Base-by-base conservation (phyloP, 2,797 vertebrate genomes). In the Limosa lapponica region DNA sequence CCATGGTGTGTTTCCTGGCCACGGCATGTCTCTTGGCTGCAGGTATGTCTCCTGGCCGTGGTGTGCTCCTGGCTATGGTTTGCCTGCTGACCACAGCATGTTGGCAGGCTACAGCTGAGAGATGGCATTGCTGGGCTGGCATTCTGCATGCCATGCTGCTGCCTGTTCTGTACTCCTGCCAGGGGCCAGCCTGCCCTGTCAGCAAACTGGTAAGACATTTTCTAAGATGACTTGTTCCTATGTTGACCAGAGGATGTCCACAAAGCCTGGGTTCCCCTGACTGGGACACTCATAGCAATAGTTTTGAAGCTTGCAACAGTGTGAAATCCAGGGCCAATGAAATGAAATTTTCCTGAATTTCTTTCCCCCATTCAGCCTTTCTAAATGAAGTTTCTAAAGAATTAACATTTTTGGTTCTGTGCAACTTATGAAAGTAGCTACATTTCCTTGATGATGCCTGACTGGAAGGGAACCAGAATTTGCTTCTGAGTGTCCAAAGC, bases 231-330 rank as follows among this genome's bases (percentile, higher is more conserved):
- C 32, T 25, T 37, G 19, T 24, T 91, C 58, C 12, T 62, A 13
- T 19, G 51, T 28, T 82, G 66, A 25, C 54, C 51, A 48, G n/a
- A 15, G 41, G 48, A 58, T 34, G 32, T 5, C 49, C 43, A 48
- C 18, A 4, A 71, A 92, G 30, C 10, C 18, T 2, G 1, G 9
- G 19, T 55, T 61, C 5, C 28, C 15, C 24, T 25, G 22, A 9
- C 8, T 12, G 12, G 19, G 28, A 52, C 4, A 24, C 30, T 37
- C 5, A 37, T 52, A 54, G 16, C 23, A 44, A 13, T 5, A 51
- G 24, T 46, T 85, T 70, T 0, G 0, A 41, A 64, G 37, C 8
- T 36, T 57, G 16, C 8, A 49, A 22, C 16, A n/a, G 16, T 16
- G 17, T 8, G 34, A 73, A 90, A 73, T 34, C 8, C 30, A 39